Percentiles rank a stretch among this genome's conserved stretches.
phyloP scores from a whole-genome alignment of 2,888 invertebrate genomes.

The Thera obeliscata region DNA sequence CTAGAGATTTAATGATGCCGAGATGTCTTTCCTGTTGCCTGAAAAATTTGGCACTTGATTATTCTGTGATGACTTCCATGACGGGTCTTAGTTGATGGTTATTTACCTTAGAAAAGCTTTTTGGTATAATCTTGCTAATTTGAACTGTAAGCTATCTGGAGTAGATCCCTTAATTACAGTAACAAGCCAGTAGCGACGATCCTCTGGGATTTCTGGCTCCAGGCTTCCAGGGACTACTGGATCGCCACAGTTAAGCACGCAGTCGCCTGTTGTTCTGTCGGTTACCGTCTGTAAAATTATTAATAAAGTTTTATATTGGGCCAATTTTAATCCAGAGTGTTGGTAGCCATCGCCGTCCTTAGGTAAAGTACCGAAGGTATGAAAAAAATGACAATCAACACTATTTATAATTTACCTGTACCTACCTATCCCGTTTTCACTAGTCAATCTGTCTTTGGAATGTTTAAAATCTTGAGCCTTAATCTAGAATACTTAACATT shows the following conservation, averaged over 20 bases:
- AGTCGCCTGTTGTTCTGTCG: conserved; percentile 78
- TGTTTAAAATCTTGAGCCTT: background rate
- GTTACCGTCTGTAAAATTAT: conserved; percentile 70
- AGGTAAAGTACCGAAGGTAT: no score
- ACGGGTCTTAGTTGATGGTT: background rate
- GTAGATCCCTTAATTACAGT: conserved; percentile 88
- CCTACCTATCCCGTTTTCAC: no score
- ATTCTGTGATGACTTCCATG: conserved; percentile 4
- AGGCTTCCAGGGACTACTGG: conserved; percentile 74
- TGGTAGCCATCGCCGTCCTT: background rate
- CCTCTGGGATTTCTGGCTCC: conserved; percentile 84
- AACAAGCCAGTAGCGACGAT: conserved; percentile 91
- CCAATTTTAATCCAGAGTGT: background rate
- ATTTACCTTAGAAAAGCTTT: conserved; percentile 90
- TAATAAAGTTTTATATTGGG: conserved; percentile 14
- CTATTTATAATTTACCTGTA: background rate
- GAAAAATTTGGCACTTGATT: conserved; percentile 43
- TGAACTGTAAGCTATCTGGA: conserved; percentile 88
- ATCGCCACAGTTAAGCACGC: conserved; percentile 80
- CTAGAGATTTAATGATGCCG: conserved; percentile 86
- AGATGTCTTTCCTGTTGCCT: conserved; percentile 93
- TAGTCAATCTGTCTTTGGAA: no score
- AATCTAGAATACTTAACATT: conserved; percentile 44
- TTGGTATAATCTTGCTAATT: conserved; percentile 90
- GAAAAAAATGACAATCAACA: background rate